A percentile compares a stretch with the other conserved stretches of the same genome.
Conservation (phyloP, 2,113 vertebrate genomes). For the Ceyx melanurus region DNA sequence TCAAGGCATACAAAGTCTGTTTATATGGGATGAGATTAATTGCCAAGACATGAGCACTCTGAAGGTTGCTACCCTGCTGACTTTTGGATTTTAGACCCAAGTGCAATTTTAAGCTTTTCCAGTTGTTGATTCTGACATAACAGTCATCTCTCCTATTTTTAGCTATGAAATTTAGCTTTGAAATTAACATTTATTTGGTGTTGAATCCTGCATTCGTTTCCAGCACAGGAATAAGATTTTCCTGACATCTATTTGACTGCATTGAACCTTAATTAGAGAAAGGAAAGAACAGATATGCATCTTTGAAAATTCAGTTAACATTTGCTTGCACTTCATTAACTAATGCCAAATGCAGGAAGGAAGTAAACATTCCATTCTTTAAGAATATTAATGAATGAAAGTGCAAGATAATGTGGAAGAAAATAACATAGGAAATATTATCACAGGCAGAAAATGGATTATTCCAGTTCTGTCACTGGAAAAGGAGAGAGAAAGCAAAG, state of each 20-base stretch:
- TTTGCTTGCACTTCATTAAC: conserved; percentile 25
- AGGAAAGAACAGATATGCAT: neutral
- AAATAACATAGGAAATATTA: neutral
- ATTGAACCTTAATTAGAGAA: conserved; percentile 9
- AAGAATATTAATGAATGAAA: neutral
- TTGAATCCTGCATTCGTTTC: neutral
- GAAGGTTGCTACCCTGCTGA: neutral
- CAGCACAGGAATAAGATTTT: neutral
- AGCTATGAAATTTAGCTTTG: neutral
- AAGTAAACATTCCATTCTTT: neutral
- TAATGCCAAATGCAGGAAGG: conserved; percentile 25
- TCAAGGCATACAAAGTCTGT: neutral
- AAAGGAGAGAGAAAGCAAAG: neutral
- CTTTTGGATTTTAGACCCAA: neutral
- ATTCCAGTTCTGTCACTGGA: neutral
- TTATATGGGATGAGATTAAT: neutral
- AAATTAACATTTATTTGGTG: neutral
- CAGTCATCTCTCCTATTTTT: neutral
- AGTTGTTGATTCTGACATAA: conserved; percentile 19
- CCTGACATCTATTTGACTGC: neutral
- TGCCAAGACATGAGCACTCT: neutral
- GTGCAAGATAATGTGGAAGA: neutral
- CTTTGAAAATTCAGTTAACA: conserved; percentile 20
- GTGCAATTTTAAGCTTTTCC: neutral
- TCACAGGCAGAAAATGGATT: neutral